Evolutionary conservation across 2,797 vertebrate species (phyloP), one percentile per base, ranked within the genome.

Genomic region (Serranus cabrilla): DNA sequence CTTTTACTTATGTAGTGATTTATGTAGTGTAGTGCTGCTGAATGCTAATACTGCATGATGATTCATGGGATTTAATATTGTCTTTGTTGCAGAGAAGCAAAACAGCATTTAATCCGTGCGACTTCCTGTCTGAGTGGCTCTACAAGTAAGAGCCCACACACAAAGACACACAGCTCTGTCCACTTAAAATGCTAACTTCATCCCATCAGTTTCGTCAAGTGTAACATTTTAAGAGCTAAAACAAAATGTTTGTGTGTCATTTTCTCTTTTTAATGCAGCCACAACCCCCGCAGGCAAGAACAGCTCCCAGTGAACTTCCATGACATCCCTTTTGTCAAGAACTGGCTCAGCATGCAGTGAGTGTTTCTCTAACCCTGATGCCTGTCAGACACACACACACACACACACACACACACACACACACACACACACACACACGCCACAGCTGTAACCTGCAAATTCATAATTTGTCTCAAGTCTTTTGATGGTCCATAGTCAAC

Each of bases 81-180:
- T 76, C 2, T 51, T 51, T 51, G 82, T 94, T 95, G 83, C 85
- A 99, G 98, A 95, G 91, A 54, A 96, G 94, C 90, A 92, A 83
- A 78, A 97, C 95, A n/a, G 91, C 85, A 57, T 99, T 98, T 80
- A 94, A 96, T 78, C 96, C 96, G 16, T 96, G 94, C 55, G 96
- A 98, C 91, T 98, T 97, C 83, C 92, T 99, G 21, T 96, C 95
- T 0, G 96, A 97, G 86, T 99, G 96, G 96, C 88, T 97, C 43
- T 97, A 96, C 93, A 97, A 97, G 97, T 67, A 56, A 67, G n/a
- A 63, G 8, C 21, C 13, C 42, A 27, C 61, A 49, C 43, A 47
- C 49, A 18, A 18, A 27, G 23, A 18, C 21, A 59, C 14, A 56
- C 9, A 21, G 34, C 49, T 42, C 23, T 52, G 9, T 42, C 39